Conservation (phyloP, 2,113 vertebrate species). For the Coturnix japonica region DNA sequence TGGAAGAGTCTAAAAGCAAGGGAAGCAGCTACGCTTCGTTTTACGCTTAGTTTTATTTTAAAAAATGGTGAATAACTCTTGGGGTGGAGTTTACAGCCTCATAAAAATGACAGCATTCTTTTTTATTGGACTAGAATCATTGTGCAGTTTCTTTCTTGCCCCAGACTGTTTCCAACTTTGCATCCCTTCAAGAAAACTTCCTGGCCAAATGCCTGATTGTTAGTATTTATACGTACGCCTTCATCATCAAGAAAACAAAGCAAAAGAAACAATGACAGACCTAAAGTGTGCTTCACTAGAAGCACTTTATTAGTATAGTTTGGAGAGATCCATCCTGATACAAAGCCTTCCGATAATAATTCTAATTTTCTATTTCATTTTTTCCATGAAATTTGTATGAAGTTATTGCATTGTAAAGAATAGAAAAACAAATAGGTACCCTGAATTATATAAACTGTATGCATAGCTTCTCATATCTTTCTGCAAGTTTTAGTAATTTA, state of each 20-base stretch:
- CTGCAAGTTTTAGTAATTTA: neutral
- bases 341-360: neutral
- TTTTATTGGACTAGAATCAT: conserved; percentile 31
- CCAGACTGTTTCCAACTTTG: conserved; percentile 49
- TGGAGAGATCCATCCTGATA: neutral
- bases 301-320: neutral
- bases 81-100: neutral
- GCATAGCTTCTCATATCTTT: neutral
- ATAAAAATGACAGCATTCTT: conserved; percentile 17
- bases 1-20: conserved; percentile 4
- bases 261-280: neutral
- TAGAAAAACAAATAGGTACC: neutral
- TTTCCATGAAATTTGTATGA: neutral
- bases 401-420: neutral
- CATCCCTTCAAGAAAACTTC: conserved; percentile 49
- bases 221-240: conserved; percentile 30
- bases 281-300: neutral
- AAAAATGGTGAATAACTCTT: neutral
- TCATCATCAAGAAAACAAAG: neutral
- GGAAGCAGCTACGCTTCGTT: neutral
- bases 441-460: neutral
- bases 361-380: neutral
- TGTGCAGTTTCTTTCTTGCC: neutral
- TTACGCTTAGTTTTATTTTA: neutral
- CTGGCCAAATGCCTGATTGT: conserved; percentile 33